These are phyloP conservation scores for Drosophila formosana DNA, from an alignment of 2,888 invertebrate species.

Conservation along the genomic window DNA sequence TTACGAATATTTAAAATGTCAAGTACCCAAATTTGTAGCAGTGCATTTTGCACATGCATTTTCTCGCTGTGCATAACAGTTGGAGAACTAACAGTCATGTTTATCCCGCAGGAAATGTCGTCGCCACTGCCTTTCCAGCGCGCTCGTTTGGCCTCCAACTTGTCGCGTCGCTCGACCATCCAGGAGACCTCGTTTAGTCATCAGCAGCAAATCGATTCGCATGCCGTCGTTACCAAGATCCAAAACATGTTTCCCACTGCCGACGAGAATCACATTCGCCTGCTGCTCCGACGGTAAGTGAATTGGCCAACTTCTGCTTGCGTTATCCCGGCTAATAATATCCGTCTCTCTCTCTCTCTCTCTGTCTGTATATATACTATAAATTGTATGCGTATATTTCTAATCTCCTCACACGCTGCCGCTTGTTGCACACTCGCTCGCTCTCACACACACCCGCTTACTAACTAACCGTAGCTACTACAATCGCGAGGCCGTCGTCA, in stretches of 20 bases:
- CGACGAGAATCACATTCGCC: constrained; percentile 93
- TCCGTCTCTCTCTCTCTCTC: neutral
- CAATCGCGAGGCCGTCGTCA: constrained; percentile 95
- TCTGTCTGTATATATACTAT: constrained; percentile 9
- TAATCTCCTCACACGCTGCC: constrained; percentile 69
- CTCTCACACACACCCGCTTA: neutral
- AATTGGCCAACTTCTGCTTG: neutral
- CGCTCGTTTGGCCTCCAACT: constrained; percentile 75
- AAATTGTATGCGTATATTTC: constrained; percentile 44
- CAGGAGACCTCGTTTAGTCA: constrained; percentile 89
- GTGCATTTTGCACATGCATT: no score
- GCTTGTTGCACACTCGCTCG: constrained; percentile 53
- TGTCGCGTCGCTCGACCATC: constrained; percentile 84
- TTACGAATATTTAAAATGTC: no score
- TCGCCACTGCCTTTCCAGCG: constrained; percentile 82
- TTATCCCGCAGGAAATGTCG: constrained; percentile 81
- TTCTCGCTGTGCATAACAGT: neutral
- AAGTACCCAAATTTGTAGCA: no score
- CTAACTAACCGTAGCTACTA: constrained; percentile 89
- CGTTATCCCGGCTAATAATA: constrained; percentile 48
- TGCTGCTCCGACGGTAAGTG: constrained; percentile 94
- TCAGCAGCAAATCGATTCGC: constrained; percentile 88
- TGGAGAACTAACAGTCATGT: neutral
- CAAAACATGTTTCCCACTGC: constrained; percentile 96
- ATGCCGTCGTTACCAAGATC: constrained; percentile 91